These are phyloP conservation scores for Phoeniculus purpureus DNA, from an alignment of 2,797 vertebrate genomes.

Conservation along the genomic window DNA sequence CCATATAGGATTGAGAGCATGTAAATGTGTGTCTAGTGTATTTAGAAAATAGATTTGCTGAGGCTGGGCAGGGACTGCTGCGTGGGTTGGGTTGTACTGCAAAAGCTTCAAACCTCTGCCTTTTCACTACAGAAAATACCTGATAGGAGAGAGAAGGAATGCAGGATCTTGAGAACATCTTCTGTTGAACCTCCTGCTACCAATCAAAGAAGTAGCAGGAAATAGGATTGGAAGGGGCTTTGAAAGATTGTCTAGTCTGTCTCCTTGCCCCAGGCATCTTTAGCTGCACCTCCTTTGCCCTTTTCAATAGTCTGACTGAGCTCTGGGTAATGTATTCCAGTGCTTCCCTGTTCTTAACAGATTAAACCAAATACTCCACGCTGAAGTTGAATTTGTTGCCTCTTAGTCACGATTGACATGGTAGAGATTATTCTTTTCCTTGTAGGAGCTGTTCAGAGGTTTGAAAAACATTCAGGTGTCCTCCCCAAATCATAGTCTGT, in stretches of 20 bases:
- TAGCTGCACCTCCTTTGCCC: conserved; percentile 1
- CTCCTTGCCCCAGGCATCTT: conserved; percentile 8
- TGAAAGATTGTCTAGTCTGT: conserved; percentile 3
- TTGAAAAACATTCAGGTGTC: neutral
- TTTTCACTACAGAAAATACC: neutral
- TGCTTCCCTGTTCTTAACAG: conserved; percentile 33
- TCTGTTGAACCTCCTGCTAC: neutral
- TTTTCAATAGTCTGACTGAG: neutral
- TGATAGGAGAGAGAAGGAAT: neutral
- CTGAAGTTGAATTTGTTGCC: conserved; percentile 19
- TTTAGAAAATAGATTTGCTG: conserved; percentile 11
- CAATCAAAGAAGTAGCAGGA: conserved; percentile 4
- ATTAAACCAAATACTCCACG: conserved; percentile 17
- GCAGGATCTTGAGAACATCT: neutral
- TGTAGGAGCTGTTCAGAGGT: conserved; percentile 1
- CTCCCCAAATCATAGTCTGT: neutral
- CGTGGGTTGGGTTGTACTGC: neutral
- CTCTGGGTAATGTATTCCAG: neutral
- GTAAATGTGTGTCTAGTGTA: neutral
- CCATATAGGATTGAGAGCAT: neutral
- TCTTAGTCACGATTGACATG: conserved; percentile 15
- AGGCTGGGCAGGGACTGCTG: neutral
- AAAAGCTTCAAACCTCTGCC: neutral
- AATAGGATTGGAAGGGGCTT: conserved; percentile 26
- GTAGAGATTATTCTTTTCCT: conserved; percentile 37